Conservation (phyloP, 2,888 invertebrate species). For the Cyclophora albipunctata region DNA sequence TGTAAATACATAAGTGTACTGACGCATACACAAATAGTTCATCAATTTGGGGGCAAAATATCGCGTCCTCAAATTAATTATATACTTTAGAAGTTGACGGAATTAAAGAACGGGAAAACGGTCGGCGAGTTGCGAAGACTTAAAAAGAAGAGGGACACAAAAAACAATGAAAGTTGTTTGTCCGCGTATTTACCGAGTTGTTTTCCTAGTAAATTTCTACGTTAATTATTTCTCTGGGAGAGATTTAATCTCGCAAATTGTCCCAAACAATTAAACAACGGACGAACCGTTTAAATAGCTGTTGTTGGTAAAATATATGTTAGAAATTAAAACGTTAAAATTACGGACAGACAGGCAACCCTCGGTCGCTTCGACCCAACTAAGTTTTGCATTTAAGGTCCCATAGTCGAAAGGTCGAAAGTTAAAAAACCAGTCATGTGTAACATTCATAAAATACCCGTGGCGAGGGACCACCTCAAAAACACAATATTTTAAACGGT, state of each 20-base stretch:
- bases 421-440: constrained; percentile 36
- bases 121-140: too few species aligned
- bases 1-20: too few species aligned
- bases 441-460: constrained; percentile 26
- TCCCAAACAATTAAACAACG: constrained; percentile 22
- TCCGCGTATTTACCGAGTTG: constrained; percentile 13
- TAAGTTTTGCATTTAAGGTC: constrained; percentile 39
- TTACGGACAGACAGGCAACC: constrained; percentile 23
- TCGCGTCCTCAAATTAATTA: too few species aligned
- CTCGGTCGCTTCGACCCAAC: constrained; percentile 18
- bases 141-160: neutral
- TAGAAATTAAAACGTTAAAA: constrained; percentile 25
- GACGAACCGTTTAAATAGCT: constrained; percentile 11
- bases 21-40: too few species aligned
- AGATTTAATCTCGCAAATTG: constrained; percentile 27
- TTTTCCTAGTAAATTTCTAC: constrained; percentile 10
- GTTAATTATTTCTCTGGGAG: constrained; percentile 13
- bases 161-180: constrained; percentile 11
- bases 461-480: constrained; percentile 6
- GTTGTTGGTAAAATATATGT: constrained; percentile 13
- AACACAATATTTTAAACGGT: constrained; percentile 4
- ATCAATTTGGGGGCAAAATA: too few species aligned
- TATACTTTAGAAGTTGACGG: too few species aligned
- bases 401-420: constrained; percentile 42
- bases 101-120: too few species aligned